Conservation (phyloP, 2,113 vertebrate species). For the Chlamydotis undulata region DNA sequence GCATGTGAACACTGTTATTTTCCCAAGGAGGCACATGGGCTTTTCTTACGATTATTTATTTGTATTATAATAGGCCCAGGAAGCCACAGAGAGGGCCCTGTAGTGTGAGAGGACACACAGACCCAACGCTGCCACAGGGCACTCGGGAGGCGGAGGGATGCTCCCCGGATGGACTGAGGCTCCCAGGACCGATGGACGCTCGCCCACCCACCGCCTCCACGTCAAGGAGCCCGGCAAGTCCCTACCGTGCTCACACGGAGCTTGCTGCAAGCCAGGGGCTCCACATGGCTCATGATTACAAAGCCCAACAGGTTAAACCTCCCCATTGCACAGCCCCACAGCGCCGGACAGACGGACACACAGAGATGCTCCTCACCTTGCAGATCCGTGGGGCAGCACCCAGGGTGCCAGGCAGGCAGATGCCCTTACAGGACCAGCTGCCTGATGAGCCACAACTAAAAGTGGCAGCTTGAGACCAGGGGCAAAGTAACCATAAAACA, state of each 20-base stretch:
- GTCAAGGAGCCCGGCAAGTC: neutral
- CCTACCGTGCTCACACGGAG: rapidly evolving
- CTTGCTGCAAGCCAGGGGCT: neutral
- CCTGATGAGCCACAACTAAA: neutral
- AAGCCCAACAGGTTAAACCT: neutral
- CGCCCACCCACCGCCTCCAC: neutral
- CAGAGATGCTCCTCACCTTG: rapidly evolving
- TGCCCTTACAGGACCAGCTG: neutral
- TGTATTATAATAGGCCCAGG: neutral
- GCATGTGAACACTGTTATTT: slow-evolving; percentile 59
- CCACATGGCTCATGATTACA: rapidly evolving
- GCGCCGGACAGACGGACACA: neutral
- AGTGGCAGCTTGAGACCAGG: neutral
- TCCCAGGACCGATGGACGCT: neutral
- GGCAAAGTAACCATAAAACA: neutral
- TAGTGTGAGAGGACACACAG: slow-evolving; percentile 25
- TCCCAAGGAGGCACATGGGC: slow-evolving; percentile 42
- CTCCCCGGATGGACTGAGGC: neutral
- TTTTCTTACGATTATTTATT: slow-evolving; percentile 55
- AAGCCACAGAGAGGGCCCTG: neutral
- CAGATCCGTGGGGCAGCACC: neutral
- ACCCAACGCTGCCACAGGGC: neutral
- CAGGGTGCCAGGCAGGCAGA: neutral
- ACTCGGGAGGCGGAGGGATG: rapidly evolving
- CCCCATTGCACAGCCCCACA: neutral